These are phyloP conservation scores for Bufo bufo DNA, from an alignment of 2,113 vertebrate genomes.

Conservation along the genomic window DNA sequence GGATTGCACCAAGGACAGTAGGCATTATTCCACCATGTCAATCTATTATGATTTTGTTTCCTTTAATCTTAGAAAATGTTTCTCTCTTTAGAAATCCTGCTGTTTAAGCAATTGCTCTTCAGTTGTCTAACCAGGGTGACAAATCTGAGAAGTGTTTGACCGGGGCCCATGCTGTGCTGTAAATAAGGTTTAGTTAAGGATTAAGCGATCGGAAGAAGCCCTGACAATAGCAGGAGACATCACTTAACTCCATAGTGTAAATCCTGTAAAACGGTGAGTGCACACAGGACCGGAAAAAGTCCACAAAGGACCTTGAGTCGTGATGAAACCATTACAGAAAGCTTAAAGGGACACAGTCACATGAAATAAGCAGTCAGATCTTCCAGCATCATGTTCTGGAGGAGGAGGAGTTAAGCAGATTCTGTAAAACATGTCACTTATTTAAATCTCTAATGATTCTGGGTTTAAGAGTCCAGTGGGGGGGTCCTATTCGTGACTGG, in stretches of 20 bases:
- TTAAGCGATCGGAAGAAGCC: neutral
- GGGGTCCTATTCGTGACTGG: too few species aligned
- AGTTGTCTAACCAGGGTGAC: neutral
- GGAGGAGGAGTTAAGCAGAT: neutral
- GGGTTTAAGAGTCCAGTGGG: too few species aligned
- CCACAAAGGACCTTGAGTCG: neutral
- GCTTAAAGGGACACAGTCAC: neutral
- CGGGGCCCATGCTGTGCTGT: neutral
- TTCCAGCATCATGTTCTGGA: neutral
- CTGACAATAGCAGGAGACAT: neutral
- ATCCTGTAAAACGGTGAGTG: neutral
- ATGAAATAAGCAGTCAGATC: neutral
- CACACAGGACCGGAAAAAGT: neutral
- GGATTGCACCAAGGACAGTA: neutral
- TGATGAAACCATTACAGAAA: neutral
- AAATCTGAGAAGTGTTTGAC: neutral
- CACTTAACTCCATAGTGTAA: neutral
- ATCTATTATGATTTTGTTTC: neutral
- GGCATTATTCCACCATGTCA: neutral
- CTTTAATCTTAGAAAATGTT: neutral
- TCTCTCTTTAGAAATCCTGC: neutral
- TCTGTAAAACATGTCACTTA: too few species aligned
- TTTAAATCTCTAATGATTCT: too few species aligned
- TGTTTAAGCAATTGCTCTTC: conserved; percentile 12
- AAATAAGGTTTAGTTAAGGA: neutral